Percentiles rank a stretch among this genome's conserved stretches.
Evolutionary conservation across 1,140 invertebrate genomes (phyloP).

Genomic region (Dermatophagoides farinae): DNA sequence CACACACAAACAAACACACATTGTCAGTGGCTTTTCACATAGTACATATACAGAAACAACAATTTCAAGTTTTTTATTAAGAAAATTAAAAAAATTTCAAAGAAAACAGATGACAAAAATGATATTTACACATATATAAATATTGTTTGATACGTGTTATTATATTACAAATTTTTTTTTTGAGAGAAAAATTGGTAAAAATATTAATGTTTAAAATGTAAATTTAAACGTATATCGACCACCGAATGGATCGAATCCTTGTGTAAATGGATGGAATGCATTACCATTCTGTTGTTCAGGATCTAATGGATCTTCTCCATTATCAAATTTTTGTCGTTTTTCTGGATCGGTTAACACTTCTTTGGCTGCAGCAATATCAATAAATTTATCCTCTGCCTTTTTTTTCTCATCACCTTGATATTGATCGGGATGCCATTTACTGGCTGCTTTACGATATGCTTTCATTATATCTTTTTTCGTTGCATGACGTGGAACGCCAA

Average conservation of each 20-base stretch:
- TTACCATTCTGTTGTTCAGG: constrained; percentile 50
- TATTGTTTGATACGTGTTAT: too few relatives aligned
- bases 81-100: neutral
- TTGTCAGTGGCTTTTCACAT: too few relatives aligned
- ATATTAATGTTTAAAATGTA: neutral
- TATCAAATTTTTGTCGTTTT: constrained; percentile 77
- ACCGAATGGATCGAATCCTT: constrained; percentile 14
- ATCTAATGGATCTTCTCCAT: constrained; percentile 88
- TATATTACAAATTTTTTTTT: neutral
- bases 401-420: constrained; percentile 72
- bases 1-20: too few relatives aligned
- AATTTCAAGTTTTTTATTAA: too few relatives aligned
- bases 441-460: constrained; percentile 88
- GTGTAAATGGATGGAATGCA: constrained; percentile 18
- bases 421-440: constrained; percentile 98
- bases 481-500: constrained; percentile 50
- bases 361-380: constrained; percentile 96
- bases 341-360: constrained; percentile 70
- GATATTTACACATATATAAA: neutral
- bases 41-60: too few relatives aligned
- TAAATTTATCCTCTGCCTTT: constrained; percentile 89
- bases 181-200: neutral
- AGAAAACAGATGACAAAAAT: neutral
- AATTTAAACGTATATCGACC: constrained; percentile 9
- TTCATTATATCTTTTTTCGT: constrained; percentile 81